Base-by-base conservation (phyloP, 2,888 invertebrate species). In the Sabellastarte sp. region DNA sequence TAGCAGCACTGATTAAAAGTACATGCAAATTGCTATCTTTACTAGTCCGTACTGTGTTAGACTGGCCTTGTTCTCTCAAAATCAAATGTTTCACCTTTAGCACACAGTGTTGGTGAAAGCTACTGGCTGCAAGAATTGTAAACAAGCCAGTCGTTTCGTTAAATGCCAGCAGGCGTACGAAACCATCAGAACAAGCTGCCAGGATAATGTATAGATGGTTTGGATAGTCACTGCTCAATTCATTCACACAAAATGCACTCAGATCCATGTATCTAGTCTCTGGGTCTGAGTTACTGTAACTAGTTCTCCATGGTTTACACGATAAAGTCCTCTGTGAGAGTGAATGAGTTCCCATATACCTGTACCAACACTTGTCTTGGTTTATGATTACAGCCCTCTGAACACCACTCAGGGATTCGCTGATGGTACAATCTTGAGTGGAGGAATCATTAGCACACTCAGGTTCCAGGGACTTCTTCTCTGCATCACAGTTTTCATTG, bases 201-300 rank as follows among this genome's bases (percentile, higher is more conserved):
- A 89, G 88, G 62, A 86, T 82, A 2, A 67, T 5, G 24, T 63
- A 50, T 57, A 64, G 59, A 15, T 52, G 20, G 29, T n/a, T 20
- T 29, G 26, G 4, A 2, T 4, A 31, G 3, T 57, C 32, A 65
- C 56, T 55, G 30, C 70, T 65, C 78, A 76, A 59, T 5, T 65
- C 65, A 3, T 57, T 64, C 77, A 76, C 59, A n/a, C 64, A 61
- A 15, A 66, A 32, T 51, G 77, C 67, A 10, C 67, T 64, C 4
- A 77, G 57, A 26, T 90, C 89, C 92, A 93, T 93, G 52, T 91
- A 88, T 77, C 93, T 87, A 0, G 90, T 91, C 84, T 93, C 92
- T 15, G 90, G 89, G 81, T 90, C 88, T 31, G 65, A n/a, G 51
- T 60, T 58, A 20, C 31, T 50, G 28, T 51, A 30, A 24, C 24